These are phyloP conservation scores for Lacanobia wlatinum DNA, from an alignment of 2,888 invertebrate genomes.

Conservation along the genomic window DNA sequence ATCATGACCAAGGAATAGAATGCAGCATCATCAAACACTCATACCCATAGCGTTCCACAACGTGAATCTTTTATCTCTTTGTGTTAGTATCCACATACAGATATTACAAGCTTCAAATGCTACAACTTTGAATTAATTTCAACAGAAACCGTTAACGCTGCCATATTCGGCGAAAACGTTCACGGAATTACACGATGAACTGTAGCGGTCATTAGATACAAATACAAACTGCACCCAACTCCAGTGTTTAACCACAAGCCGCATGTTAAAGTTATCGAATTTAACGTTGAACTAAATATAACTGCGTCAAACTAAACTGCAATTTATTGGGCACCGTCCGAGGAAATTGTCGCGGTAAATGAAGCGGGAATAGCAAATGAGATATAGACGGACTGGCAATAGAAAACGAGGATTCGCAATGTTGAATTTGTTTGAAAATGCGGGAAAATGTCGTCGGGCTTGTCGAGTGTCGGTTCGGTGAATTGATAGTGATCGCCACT, in stretches of 20 bases:
- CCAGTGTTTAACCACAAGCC: background rate
- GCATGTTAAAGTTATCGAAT: constrained; percentile 24
- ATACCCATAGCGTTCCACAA: background rate
- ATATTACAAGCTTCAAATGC: too few relatives aligned
- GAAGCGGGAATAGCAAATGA: constrained; percentile 22
- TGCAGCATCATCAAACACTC: background rate
- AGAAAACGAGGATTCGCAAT: background rate
- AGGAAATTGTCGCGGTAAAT: constrained; percentile 23
- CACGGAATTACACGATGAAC: background rate
- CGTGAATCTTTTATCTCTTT: background rate
- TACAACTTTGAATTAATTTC: background rate
- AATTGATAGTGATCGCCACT: background rate
- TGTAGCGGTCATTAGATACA: background rate
- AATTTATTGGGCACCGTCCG: constrained; percentile 22
- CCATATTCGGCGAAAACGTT: background rate
- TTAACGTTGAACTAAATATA: constrained; percentile 25
- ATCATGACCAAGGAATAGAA: background rate
- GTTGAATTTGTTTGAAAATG: constrained; percentile 7
- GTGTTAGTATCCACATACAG: too few relatives aligned
- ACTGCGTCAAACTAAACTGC: constrained; percentile 34
- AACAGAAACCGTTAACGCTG: background rate
- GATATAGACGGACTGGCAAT: constrained; percentile 10
- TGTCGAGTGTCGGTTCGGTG: background rate
- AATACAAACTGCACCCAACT: constrained; percentile 8
- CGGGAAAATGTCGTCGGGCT: background rate